Percentiles rank a stretch among this genome's conserved stretches.
Conservation (phyloP, 2,113 vertebrate species). For the Epinephelus fuscoguttatus region DNA sequence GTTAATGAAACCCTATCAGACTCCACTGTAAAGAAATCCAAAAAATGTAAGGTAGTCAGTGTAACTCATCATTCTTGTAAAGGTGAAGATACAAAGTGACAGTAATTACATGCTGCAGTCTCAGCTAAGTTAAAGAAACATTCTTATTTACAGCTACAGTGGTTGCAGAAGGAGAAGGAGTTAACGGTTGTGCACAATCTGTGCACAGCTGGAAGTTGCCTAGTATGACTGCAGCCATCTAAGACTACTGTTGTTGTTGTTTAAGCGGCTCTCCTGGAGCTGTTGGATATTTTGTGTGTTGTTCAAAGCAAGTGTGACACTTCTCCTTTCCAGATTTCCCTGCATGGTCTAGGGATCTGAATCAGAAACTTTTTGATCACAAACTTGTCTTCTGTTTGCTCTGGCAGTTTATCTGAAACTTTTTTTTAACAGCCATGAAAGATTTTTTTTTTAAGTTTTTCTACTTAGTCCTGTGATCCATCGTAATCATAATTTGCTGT, state of each 20-base stretch:
- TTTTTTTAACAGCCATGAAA: background rate
- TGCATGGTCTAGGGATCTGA: background rate
- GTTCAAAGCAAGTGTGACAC: slow-evolving; percentile 20
- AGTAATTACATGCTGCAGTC: background rate
- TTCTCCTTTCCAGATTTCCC: slow-evolving; percentile 10
- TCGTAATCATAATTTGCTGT: background rate
- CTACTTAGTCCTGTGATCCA: background rate
- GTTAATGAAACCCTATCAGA: slow-evolving; percentile 25
- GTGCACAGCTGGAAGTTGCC: slow-evolving; percentile 53
- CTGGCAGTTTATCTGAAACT: background rate
- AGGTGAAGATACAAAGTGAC: slow-evolving; percentile 4
- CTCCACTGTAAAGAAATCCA: background rate
- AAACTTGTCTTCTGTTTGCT: background rate
- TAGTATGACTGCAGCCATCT: slow-evolving; percentile 26
- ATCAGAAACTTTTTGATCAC: background rate
- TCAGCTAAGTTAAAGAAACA: slow-evolving; percentile 1
- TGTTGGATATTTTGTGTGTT: slow-evolving; percentile 21
- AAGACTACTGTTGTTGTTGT: slow-evolving; percentile 33
- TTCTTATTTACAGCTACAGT: slow-evolving; percentile 20
- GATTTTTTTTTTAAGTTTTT: background rate
- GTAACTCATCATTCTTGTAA: background rate
- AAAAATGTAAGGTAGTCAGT: background rate
- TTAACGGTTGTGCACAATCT: slow-evolving; percentile 4
- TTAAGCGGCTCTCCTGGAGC: slow-evolving; percentile 17
- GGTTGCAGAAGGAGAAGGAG: slow-evolving; percentile 14